These are phyloP conservation scores for Intellagama lesueurii DNA, from an alignment of 2,797 vertebrate genomes.

Conservation along the genomic window DNA sequence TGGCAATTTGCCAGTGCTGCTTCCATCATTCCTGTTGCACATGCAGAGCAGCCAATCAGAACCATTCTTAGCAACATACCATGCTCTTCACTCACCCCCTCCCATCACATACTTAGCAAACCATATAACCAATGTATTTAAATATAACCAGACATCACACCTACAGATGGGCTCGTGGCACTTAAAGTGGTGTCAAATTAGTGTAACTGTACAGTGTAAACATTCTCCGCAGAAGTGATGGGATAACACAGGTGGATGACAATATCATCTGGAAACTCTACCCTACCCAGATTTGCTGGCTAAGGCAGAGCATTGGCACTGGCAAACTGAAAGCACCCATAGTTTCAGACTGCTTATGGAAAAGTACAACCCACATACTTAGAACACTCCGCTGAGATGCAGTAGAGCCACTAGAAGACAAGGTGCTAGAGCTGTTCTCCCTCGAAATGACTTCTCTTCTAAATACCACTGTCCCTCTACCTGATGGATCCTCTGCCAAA, in stretches of 20 bases:
- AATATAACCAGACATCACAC: too few relatives aligned
- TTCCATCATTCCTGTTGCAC: too few relatives aligned
- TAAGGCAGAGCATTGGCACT: background rate
- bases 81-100: too few relatives aligned
- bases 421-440: background rate
- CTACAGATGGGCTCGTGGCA: too few relatives aligned
- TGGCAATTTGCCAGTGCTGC: too few relatives aligned
- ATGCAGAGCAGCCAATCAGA: too few relatives aligned
- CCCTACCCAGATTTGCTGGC: background rate
- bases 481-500: constrained; percentile 10
- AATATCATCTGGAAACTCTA: background rate
- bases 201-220: background rate
- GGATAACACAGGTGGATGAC: background rate
- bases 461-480: background rate
- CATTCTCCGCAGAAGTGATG: background rate
- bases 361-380: constrained; percentile 4
- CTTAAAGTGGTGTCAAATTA: background rate
- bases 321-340: background rate
- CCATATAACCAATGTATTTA: too few relatives aligned
- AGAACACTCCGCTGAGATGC: background rate
- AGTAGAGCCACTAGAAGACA: background rate
- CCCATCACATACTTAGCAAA: too few relatives aligned
- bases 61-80: too few relatives aligned
- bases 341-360: background rate
- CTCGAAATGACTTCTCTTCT: constrained; percentile 5